Base-by-base conservation (phyloP, 2,113 vertebrate species). In the Brachypodius melanocephalos region DNA sequence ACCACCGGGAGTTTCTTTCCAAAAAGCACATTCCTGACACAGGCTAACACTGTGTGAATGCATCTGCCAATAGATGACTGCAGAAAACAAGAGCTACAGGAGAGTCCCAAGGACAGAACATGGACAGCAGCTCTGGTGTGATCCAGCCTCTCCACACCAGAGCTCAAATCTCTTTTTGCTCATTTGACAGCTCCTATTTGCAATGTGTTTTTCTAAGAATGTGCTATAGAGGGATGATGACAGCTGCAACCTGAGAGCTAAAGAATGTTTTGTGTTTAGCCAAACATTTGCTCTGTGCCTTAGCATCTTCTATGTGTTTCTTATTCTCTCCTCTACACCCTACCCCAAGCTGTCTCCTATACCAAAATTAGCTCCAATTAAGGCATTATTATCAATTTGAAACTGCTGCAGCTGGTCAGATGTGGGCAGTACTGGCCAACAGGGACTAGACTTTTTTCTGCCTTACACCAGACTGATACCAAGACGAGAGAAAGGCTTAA, bases 1-100 rank as follows among this genome's bases (percentile, higher is more conserved):
- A 87, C 65, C 80, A 32, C n/a, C 0, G 0, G 52, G 52, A 79
- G 26, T 32, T 85, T 25, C 66, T 62, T 82, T 83, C 15, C 71
- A 46, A 79, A 79, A 91, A 94, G 85, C 90, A 66, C 82, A 42
- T 90, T 90, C 51, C 85, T 90, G 67, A 93, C 49, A 82, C 67
- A 18, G 51, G 38, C 58, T 91, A 49, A 46, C 71, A 7, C 58
- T 8, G 7, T 11, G 46, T 12, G 43, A 73, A 18, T 40, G 40
- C 42, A 31, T 58, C 29, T 69, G 75, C 81, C 84, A 62, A 21
- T 9, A 85, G 65, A 80, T 12, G 32, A 62, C 72, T 71, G 36
- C 72, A 81, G 92, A 52, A 59, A 78, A 54, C 18, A 78, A 14
- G 45, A 78, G 58, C 34, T 32, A 54, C 40, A 19, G 58, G 83